Evolutionary conservation across 1,140 invertebrate species (phyloP).

Genomic region (Eufriesea mexicana): DNA sequence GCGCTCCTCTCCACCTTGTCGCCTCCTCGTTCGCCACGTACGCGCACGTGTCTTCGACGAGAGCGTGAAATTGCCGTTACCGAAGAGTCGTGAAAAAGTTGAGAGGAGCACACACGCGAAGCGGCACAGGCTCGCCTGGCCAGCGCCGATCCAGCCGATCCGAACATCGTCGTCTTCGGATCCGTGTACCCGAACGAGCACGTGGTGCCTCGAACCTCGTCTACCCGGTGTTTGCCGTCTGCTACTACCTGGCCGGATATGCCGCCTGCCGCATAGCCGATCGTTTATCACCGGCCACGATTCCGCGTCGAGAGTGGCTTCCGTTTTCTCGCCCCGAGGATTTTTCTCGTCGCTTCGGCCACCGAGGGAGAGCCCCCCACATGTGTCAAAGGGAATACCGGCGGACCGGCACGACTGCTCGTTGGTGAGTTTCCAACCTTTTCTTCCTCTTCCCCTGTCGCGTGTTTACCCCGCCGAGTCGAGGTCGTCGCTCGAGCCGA

Average conservation of each 20-base stretch:
- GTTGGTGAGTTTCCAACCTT: constrained; percentile 66
- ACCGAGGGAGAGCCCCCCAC: not conserved
- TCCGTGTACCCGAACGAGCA: constrained; percentile 12
- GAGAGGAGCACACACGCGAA: not conserved
- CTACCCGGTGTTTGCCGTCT: not conserved
- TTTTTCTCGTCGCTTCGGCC: not conserved
- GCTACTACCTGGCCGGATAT: not conserved
- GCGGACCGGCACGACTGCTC: constrained; percentile 33
- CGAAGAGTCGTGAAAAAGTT: constrained; percentile 47
- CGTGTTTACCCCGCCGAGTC: not conserved
- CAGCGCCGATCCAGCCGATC: not conserved
- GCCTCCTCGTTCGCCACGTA: not conserved
- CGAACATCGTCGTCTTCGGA: not conserved
- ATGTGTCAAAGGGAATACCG: constrained; percentile 32
- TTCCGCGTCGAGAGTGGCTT: not conserved
- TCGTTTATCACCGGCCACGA: constrained; percentile 3
- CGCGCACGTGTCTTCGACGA: constrained; percentile 58
- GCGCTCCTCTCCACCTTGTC: not conserved
- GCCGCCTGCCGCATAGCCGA: not conserved
- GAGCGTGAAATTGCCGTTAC: constrained; percentile 53
- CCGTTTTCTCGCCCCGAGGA: not conserved
- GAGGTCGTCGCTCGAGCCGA: constrained; percentile 27
- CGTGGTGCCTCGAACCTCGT: constrained; percentile 12
- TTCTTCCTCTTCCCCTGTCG: not conserved
- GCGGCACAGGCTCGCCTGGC: not conserved